Evolutionary conservation across 2,888 invertebrate genomes (phyloP), one percentile per base, ranked within the genome.

Genomic region (Diploptera punctata): DNA sequence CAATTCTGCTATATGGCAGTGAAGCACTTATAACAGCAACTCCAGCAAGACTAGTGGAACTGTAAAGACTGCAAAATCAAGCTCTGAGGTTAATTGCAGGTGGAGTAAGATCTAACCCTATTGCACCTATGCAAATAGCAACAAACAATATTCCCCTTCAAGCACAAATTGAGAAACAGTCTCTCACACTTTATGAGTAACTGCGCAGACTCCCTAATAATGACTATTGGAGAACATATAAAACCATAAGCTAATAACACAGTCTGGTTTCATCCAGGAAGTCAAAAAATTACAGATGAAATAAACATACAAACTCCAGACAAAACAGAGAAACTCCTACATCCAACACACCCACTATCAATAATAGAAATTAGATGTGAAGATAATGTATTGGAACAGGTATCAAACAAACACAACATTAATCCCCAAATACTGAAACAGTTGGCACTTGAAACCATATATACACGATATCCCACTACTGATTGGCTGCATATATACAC

Each of bases 311-410:
- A 24, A 60, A 60, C 31, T 26, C 7, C 26, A 60, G 31, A 60
- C 19, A 29, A 29, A 60, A 26, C 16, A 16, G 57, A 60, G 57
- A 24, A 60, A 60, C 29, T 60, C 0, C 47, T 26, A 29, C 26
- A 57, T 9, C 57, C 29, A 57, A 1, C 16, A 9, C 57, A 57
- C 10, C 2, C 57, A 57, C 29, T 57, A 13, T 29, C 26, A 57
- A 13, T 57, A 26, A n/a, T n/a, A n/a, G 47, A 47, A 47, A 57
- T 57, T 29, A 57, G 29, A 57, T 57, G 57, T 26, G 26, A 57
- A 57, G 57, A 57, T 24, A 26, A 57, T 5, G 10, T 57, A 13
- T 21, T 57, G 3, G 57, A 57, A 26, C 29, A 57, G 10, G n/a
- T 57, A 24, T 9, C 26, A 13, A 26, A 10, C 57, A 57, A 57